These are phyloP conservation scores for Podiceps cristatus DNA, from an alignment of 2,113 vertebrate genomes.

Conservation along the genomic window DNA sequence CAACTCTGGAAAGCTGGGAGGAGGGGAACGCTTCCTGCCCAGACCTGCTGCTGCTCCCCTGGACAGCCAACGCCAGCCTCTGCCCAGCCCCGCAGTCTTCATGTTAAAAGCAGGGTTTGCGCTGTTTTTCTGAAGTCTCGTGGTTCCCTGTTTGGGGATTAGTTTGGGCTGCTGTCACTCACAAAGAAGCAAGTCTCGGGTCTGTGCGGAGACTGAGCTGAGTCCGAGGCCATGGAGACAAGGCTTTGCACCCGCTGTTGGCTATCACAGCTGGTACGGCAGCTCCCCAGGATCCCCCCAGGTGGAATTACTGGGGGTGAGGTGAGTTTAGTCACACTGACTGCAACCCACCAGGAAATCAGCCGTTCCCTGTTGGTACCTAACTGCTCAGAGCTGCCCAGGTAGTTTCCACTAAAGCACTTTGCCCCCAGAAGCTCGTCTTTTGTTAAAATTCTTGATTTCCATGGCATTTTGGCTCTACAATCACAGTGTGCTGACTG, in stretches of 20 bases:
- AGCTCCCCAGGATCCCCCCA: background rate
- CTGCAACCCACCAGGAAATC: background rate
- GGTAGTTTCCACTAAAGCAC: background rate
- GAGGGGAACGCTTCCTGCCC: background rate
- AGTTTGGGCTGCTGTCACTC: background rate
- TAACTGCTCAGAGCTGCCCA: background rate
- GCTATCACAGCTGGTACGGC: background rate
- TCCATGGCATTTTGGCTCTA: background rate
- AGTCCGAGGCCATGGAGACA: accelerated
- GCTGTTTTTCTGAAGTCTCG: background rate
- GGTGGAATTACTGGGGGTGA: background rate
- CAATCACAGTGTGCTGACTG: background rate
- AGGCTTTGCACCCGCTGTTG: background rate
- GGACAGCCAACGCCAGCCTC: background rate
- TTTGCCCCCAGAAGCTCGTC: background rate
- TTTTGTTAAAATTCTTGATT: background rate
- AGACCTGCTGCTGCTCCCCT: background rate
- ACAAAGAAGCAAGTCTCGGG: background rate
- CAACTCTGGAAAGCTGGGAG: background rate
- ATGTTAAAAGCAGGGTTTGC: background rate
- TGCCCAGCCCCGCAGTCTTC: background rate
- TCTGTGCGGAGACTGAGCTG: background rate
- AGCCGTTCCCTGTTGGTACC: background rate
- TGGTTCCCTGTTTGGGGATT: background rate
- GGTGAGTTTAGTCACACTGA: background rate